Conservation (phyloP, 1,140 invertebrate species). For the Leptinotarsa texana region DNA sequence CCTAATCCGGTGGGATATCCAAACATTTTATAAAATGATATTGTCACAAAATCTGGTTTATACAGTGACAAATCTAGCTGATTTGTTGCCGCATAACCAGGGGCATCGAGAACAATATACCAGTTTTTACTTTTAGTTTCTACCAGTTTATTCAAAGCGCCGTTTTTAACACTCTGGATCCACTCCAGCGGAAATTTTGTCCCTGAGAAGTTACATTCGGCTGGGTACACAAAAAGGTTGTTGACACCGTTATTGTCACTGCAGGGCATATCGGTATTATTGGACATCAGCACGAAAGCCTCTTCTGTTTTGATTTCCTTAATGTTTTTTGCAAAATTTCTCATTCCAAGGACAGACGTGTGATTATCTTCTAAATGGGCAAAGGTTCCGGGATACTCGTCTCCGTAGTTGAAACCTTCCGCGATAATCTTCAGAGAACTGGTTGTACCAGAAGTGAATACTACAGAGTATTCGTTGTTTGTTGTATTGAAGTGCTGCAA, state of each 20-base stretch:
- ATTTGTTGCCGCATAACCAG: conserved; percentile 79
- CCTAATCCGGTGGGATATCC: conserved; percentile 95
- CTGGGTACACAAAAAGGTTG: conserved; percentile 84
- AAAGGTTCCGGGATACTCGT: conserved; percentile 64
- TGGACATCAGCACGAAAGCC: conserved; percentile 33
- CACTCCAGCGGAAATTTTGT: conserved; percentile 82
- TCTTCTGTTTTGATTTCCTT: conserved; percentile 49
- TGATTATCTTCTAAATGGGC: conserved; percentile 90
- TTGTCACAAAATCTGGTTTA: conserved; percentile 85
- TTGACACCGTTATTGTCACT: conserved; percentile 49
- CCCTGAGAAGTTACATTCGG: conserved; percentile 94
- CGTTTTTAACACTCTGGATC: conserved; percentile 69
- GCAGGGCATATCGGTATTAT: background rate
- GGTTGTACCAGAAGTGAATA: conserved; percentile 92
- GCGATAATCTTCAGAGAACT: conserved; percentile 80
- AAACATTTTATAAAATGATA: conserved; percentile 99
- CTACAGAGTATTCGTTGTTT: conserved; percentile 78
- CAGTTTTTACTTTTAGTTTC: conserved; percentile 63
- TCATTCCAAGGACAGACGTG: conserved; percentile 82
- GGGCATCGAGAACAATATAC: conserved; percentile 87
- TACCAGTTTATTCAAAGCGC: conserved; percentile 60
- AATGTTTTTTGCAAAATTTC: conserved; percentile 58
- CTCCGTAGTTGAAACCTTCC: conserved; percentile 70
- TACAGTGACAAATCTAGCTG: conserved; percentile 71
- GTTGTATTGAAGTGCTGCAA: conserved; percentile 84